A percentile compares a stretch with the other conserved stretches of the same genome.
phyloP scores from a whole-genome alignment of 2,113 vertebrate species.

The Stictonetta naevosa region DNA sequence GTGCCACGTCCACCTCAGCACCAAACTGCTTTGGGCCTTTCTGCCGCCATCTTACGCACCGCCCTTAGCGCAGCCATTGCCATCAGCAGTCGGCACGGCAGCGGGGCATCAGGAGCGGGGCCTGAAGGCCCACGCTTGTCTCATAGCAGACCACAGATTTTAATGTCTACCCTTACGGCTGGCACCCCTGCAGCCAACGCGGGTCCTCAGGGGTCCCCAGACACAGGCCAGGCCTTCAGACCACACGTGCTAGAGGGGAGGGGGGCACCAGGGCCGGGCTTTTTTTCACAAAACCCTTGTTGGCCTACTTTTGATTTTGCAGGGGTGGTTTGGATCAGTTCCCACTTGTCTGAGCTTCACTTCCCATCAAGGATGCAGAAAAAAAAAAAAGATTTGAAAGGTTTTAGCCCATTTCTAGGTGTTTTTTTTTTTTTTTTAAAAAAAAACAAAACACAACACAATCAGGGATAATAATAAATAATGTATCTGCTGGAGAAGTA shows the following conservation, averaged over 20 bases:
- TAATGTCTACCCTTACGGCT: not conserved
- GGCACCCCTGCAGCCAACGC: not conserved
- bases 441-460: not conserved
- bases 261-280: no score
- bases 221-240: not conserved
- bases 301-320: not conserved
- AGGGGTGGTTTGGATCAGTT: not conserved
- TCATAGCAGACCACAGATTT: rapidly evolving
- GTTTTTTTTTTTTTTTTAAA: no score
- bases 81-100: not conserved
- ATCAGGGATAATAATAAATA: slow-evolving; percentile 28
- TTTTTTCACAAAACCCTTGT: not conserved
- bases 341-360: slow-evolving; percentile 32
- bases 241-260: not conserved
- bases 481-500: not conserved
- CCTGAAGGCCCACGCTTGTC: not conserved
- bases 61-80: not conserved
- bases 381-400: not conserved
- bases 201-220: not conserved
- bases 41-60: not conserved
- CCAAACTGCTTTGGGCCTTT: not conserved
- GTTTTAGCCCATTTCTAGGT: not conserved
- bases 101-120: not conserved
- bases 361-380: not conserved
- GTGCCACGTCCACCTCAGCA: not conserved